Percentiles rank a stretch among this genome's conserved stretches.
These are phyloP conservation scores for Rhabdophis nuchalis DNA, from an alignment of 2,797 vertebrate species.

Conservation along the genomic window DNA sequence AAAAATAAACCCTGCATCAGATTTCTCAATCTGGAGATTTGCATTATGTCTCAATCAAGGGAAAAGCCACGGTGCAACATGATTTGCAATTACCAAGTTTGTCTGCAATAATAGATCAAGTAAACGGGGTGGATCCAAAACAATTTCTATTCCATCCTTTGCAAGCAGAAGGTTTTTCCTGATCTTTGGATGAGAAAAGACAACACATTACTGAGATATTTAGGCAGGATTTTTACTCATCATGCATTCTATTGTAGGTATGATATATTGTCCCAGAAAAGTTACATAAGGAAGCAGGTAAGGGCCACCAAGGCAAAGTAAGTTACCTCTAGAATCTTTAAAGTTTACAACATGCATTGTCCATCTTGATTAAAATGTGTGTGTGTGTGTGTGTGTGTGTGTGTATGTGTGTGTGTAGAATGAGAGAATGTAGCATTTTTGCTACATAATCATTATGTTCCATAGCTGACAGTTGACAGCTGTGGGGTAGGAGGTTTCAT, in stretches of 20 bases:
- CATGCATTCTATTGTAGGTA: not conserved
- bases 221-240: not conserved
- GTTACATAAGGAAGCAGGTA: not conserved
- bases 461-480: not conserved
- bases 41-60: slow-evolving; percentile 6
- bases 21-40: slow-evolving; percentile 41
- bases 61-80: not conserved
- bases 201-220: not conserved
- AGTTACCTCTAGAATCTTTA: not conserved
- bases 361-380: not conserved
- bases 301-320: not conserved
- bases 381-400: not conserved
- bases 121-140: not conserved
- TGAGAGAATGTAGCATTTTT: not conserved
- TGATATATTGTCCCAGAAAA: not conserved
- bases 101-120: not conserved
- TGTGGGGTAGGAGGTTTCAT: not conserved
- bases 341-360: not conserved
- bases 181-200: not conserved
- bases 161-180: not conserved
- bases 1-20: slow-evolving; percentile 35
- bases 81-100: not conserved
- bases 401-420: not conserved
- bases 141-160: not conserved
- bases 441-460: not conserved